Conservation (phyloP, 2,113 vertebrate species). For the Bubalus kerabau region DNA sequence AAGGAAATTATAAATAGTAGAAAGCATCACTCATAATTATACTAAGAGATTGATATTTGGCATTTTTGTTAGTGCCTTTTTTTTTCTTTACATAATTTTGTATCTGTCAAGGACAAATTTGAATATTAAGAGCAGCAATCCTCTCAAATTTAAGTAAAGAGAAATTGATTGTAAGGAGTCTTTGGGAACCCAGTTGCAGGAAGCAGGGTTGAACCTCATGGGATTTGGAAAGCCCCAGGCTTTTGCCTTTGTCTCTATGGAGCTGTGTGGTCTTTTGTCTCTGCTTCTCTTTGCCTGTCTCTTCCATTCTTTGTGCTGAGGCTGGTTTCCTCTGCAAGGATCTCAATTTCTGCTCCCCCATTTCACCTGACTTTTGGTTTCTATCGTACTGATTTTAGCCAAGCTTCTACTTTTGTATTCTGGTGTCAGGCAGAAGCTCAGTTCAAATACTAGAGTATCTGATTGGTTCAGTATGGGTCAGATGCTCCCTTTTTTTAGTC, state of each 20-base stretch:
- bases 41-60: constrained; percentile 24
- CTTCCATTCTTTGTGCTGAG: background rate
- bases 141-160: background rate
- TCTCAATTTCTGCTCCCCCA: background rate
- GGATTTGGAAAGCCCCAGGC: constrained; percentile 8
- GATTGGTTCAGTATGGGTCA: background rate
- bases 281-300: background rate
- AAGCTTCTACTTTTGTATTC: background rate
- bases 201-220: background rate
- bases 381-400: background rate
- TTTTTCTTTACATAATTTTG: background rate
- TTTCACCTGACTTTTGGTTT: background rate
- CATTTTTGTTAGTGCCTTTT: background rate
- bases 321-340: background rate
- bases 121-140: constrained; percentile 23
- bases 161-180: background rate
- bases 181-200: background rate
- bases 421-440: background rate
- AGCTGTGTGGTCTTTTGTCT: background rate
- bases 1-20: constrained; percentile 27
- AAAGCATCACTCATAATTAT: background rate
- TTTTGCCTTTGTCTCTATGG: background rate
- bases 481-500: background rate
- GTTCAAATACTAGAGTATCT: background rate
- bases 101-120: constrained; percentile 1